These are phyloP conservation scores for Drosophila paracracens DNA, from an alignment of 2,888 invertebrate species.

Conservation along the genomic window DNA sequence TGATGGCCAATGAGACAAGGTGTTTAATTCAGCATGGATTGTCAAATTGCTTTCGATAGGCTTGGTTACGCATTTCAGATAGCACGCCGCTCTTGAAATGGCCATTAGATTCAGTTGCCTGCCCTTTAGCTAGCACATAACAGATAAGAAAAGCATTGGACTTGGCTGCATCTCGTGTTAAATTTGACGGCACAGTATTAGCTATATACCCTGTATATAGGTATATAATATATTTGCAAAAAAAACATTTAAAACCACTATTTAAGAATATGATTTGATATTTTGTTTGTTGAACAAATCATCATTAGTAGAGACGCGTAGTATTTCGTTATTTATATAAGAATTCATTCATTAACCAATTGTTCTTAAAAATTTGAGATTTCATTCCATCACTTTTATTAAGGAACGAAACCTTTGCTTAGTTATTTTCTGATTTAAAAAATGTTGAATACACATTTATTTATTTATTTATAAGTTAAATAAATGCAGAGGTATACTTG, in stretches of 20 bases:
- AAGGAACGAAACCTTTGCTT: not conserved
- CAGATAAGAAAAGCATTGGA: not conserved
- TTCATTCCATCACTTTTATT: not conserved
- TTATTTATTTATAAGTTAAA: not conserved
- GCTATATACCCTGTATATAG: not conserved
- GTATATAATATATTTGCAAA: not conserved
- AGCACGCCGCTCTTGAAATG: slow-evolving; percentile 18
- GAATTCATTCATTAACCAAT: not conserved
- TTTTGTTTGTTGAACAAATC: not conserved
- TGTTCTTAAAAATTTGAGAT: not conserved
- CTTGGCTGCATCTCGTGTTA: not conserved
- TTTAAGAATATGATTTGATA: not conserved
- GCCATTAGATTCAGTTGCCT: slow-evolving; percentile 35
- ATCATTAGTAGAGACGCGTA: not conserved
- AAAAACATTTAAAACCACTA: not conserved
- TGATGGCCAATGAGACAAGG: slow-evolving; percentile 23
- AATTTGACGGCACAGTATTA: not conserved
- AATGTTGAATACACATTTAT: not conserved
- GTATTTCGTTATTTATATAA: not conserved
- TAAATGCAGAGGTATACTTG: not conserved
- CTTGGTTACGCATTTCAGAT: slow-evolving; percentile 17
- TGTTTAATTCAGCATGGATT: slow-evolving; percentile 14
- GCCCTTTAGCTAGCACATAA: slow-evolving; percentile 24
- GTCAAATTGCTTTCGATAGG: slow-evolving; percentile 17
- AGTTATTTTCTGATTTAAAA: not conserved